Evolutionary conservation across 2,888 invertebrate species (phyloP), one percentile per base, ranked within the genome.

Genomic region (Sarcophaga carnaria): DNA sequence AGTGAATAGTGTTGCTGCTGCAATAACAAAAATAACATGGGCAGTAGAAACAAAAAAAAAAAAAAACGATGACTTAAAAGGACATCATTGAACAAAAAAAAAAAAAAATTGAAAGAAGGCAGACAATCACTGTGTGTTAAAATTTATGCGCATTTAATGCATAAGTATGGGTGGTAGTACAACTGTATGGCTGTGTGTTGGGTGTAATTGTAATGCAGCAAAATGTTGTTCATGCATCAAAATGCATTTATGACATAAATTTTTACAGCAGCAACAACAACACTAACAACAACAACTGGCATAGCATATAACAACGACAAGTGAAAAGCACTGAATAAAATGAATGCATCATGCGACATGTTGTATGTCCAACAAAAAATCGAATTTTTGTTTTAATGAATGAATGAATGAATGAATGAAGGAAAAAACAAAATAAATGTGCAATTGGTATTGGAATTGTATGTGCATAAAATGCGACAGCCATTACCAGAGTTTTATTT

Each of bases 401-500:
- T 49, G 49, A 6, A 37, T 37, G 37, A 37, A 37, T 37, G 37
- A 10, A 8, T 37, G 70, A 63, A 83, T 72, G 69, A 82, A 71
- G 80, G 80, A 20, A 78, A 82, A 71, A 71, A 80, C 27, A 49
- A 49, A 74, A 75, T 82, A 54, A 14, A 82, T 81, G 79, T 85
- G 71, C 84, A 85, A 80, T 77, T 80, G 76, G 76, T 80, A 80
- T 62, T 80, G 84, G 76, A 85, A 80, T 62, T 85, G 76, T 85
- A 71, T 84, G 66, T 85, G 80, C 80, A 67, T 80, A 76, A 85
- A 85, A 82, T 71, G 74, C 83, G 74, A 78, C 83, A 76, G 64
- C 76, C 69, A 78, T 81, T 85, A 85, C 85, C 75, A 87, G 71
- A 81, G 78, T 86, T 89, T 89, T 89, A 89, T 89, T 89, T 89